These are phyloP conservation scores for Myioborus melanocephalus DNA, from an alignment of 2,797 vertebrate species.

Conservation along the genomic window DNA sequence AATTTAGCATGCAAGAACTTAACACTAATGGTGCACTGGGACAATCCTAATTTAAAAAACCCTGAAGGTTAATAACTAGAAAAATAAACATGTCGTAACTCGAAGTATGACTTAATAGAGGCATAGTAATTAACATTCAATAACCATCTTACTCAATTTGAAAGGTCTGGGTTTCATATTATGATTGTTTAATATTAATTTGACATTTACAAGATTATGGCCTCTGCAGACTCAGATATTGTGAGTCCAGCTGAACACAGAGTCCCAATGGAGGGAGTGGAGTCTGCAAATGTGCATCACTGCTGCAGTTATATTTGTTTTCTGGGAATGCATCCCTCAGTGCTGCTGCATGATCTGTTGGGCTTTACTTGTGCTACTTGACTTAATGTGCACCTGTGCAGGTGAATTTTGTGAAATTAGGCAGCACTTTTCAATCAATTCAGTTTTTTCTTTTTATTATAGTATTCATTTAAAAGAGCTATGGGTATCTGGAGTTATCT, in stretches of 20 bases:
- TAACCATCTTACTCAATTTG: slow-evolving; percentile 11
- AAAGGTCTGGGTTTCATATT: not conserved
- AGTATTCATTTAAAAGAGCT: not conserved
- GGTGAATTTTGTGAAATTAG: not conserved
- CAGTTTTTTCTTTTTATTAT: not conserved
- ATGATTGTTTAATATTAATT: slow-evolving; percentile 46
- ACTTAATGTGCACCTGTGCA: not conserved
- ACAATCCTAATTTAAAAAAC: not conserved
- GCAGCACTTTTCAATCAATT: not conserved
- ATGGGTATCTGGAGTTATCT: not conserved
- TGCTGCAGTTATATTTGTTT: not conserved
- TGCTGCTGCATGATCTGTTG: rapidly evolving
- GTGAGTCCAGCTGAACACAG: not conserved
- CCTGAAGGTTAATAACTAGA: slow-evolving; percentile 1
- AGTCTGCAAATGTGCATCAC: not conserved
- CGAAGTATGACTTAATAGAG: not conserved
- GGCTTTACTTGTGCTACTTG: not conserved
- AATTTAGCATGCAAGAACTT: not conserved
- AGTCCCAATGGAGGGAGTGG: not conserved
- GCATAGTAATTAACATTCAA: slow-evolving; percentile 36
- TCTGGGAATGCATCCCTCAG: not conserved
- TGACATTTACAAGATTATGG: slow-evolving; percentile 30
- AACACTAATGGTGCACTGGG: not conserved
- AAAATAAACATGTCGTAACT: slow-evolving; percentile 40
- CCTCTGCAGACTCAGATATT: not conserved